phyloP scores from a whole-genome alignment of 2,888 invertebrate genomes.

The Limnephilus rhombicus region DNA sequence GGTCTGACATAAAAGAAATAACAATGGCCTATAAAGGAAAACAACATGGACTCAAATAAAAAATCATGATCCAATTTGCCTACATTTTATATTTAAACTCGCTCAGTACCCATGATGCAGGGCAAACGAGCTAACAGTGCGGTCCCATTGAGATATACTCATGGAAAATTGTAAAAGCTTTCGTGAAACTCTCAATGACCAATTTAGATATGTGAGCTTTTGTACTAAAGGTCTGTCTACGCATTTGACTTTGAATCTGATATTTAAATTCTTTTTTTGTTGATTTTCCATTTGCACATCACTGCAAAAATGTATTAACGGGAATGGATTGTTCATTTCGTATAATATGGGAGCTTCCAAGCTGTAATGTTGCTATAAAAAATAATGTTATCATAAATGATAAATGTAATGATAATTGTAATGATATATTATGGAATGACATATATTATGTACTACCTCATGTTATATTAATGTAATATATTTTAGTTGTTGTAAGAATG shows the following conservation, averaged over 20 bases:
- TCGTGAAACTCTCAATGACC: not conserved
- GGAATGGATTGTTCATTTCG: not conserved
- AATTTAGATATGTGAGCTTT: not conserved
- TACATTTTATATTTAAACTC: conserved; percentile 54
- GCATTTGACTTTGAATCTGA: not conserved
- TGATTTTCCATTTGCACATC: not conserved
- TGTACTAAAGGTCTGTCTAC: not conserved
- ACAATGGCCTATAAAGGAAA: conserved; percentile 63
- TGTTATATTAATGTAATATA: too few species aligned
- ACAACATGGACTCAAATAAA: conserved; percentile 62
- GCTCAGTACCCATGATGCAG: conserved; percentile 47
- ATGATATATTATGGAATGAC: too few species aligned
- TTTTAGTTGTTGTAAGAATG: too few species aligned
- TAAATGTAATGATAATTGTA: too few species aligned
- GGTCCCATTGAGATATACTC: not conserved
- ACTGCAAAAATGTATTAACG: not conserved
- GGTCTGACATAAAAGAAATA: conserved; percentile 59
- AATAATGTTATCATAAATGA: too few species aligned
- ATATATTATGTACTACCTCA: too few species aligned
- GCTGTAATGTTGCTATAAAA: not conserved
- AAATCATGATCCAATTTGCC: conserved; percentile 64
- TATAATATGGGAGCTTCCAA: not conserved
- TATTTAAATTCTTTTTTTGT: not conserved
- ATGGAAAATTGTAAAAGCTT: not conserved
- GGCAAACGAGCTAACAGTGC: conserved; percentile 8